Percentiles rank a stretch among this genome's conserved stretches.
Evolutionary conservation across 1,140 invertebrate species (phyloP).

Genomic region (Spodoptera frugiperda): DNA sequence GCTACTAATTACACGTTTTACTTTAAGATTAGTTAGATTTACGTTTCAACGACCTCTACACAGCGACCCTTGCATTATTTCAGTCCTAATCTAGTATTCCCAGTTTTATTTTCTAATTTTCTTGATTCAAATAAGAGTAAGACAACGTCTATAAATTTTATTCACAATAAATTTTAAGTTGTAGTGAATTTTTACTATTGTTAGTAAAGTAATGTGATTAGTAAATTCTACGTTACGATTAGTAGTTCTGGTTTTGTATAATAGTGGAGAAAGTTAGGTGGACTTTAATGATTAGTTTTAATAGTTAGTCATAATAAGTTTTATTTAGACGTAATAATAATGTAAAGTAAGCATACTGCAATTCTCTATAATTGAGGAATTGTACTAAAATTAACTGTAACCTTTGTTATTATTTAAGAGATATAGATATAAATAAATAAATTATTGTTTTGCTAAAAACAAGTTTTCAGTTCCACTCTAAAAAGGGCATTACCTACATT

Average conservation of each 20-base stretch:
- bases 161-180: background rate
- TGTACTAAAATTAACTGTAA: no score
- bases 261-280: background rate
- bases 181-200: background rate
- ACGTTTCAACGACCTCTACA: background rate
- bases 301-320: no score
- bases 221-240: background rate
- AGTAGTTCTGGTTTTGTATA: no score
- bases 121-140: background rate
- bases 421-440: no score
- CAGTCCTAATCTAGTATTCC: slow-evolving; percentile 17
- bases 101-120: slow-evolving; percentile 17
- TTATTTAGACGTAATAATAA: no score
- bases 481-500: no score
- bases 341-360: no score
- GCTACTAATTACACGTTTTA: background rate
- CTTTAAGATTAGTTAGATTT: background rate
- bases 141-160: background rate
- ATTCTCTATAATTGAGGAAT: no score
- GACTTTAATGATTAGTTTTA: background rate
- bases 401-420: no score
- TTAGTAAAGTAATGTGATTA: background rate
- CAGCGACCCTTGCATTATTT: background rate
- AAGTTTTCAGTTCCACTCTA: no score
- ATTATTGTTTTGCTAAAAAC: no score